Conservation (phyloP, 2,888 invertebrate species). For the Nebria brevicollis region DNA sequence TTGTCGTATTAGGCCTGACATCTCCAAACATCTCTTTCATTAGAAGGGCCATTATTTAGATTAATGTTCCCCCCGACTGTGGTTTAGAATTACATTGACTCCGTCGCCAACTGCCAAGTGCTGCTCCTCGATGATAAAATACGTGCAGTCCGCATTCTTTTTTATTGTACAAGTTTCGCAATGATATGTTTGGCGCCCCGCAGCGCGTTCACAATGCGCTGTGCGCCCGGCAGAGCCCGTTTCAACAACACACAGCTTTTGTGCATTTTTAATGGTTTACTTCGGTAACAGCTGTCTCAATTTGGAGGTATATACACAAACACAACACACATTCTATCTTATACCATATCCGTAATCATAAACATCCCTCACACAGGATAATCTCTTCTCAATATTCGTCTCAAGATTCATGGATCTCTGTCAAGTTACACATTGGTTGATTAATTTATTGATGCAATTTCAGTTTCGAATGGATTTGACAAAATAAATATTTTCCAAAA, state of each 20-base stretch:
- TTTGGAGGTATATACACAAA: conserved; percentile 53
- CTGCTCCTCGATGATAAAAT: conserved; percentile 57
- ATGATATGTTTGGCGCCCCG: conserved; percentile 59
- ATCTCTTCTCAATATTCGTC: neutral
- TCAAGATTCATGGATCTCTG: neutral
- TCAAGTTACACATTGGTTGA: neutral
- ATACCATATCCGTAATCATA: neutral
- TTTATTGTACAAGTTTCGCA: conserved; percentile 58
- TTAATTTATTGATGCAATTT: too few species aligned
- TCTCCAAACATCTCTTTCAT: conserved; percentile 65
- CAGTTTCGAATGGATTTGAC: too few species aligned
- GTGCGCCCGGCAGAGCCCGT: conserved; percentile 48
- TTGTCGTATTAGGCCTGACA: conserved; percentile 65
- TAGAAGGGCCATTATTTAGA: conserved; percentile 64
- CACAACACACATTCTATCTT: neutral
- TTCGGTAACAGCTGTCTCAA: conserved; percentile 60
- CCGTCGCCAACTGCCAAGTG: conserved; percentile 60
- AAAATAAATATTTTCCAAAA: too few species aligned
- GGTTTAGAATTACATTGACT: conserved; percentile 62
- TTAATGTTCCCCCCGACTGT: conserved; percentile 64
- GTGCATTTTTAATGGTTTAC: conserved; percentile 57
- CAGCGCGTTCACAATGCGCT: conserved; percentile 55
- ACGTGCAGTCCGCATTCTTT: conserved; percentile 51
- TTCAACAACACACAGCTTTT: conserved; percentile 33
- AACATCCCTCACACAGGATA: neutral